These are phyloP conservation scores for Asteroscopus sphinx DNA, from an alignment of 2,888 invertebrate genomes.

Conservation along the genomic window DNA sequence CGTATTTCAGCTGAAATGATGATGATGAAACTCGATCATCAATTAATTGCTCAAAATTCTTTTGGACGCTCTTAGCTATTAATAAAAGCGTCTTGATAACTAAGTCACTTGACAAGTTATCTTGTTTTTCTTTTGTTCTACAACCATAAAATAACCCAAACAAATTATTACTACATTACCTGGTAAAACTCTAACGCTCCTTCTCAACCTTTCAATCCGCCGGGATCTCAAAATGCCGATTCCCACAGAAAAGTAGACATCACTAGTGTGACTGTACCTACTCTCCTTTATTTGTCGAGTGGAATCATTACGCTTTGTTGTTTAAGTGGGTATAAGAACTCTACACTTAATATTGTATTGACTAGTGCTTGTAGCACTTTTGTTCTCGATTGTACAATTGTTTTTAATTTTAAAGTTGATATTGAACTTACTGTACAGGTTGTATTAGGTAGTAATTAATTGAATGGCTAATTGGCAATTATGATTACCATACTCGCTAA, in stretches of 20 bases:
- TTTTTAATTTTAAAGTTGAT: conserved; percentile 36
- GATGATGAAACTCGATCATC: too few species aligned
- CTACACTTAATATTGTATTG: conserved; percentile 57
- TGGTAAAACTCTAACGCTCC: background rate
- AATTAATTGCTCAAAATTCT: too few species aligned
- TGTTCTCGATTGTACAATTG: conserved; percentile 45
- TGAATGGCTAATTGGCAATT: conserved; percentile 27
- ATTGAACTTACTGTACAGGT: conserved; percentile 33
- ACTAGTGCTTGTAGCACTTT: conserved; percentile 38
- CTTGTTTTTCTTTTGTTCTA: background rate
- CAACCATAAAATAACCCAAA: background rate
- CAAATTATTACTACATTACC: background rate
- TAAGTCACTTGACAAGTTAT: background rate
- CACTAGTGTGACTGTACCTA: conserved; percentile 54
- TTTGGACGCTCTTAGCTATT: too few species aligned
- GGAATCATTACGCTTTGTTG: conserved; percentile 76
- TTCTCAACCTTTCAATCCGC: conserved; percentile 1
- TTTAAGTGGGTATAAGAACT: conserved; percentile 57
- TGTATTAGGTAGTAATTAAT: conserved; percentile 27
- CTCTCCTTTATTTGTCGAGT: conserved; percentile 75
- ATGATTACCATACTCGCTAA: conserved; percentile 27
- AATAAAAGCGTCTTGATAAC: background rate
- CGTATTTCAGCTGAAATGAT: too few species aligned
- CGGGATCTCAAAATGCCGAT: too few species aligned
- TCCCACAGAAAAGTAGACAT: conserved; percentile 18